phyloP scores from a whole-genome alignment of 2,113 vertebrate genomes.

The Brachirus orientalis region DNA sequence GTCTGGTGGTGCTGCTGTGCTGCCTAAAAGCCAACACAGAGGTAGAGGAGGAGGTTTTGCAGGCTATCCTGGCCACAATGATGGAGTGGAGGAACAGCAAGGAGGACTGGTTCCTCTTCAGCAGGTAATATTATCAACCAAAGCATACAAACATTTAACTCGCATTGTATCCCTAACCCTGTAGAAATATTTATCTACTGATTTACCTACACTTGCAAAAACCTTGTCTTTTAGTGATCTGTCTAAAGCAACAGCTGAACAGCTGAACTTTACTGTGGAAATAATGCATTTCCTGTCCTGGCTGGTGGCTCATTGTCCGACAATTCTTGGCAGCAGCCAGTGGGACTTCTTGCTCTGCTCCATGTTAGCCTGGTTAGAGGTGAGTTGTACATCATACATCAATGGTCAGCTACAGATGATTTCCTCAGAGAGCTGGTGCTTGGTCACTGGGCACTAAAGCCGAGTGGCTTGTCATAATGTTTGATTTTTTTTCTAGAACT shows the following conservation, averaged over 20 bases:
- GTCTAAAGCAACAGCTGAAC: constrained; percentile 79
- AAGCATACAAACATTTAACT: neutral
- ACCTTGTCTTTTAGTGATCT: constrained; percentile 83
- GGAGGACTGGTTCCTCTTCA: constrained; percentile 89
- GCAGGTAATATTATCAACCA: constrained; percentile 51
- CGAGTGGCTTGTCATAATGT: no score
- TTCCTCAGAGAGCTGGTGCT: no score
- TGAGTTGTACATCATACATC: constrained; percentile 61
- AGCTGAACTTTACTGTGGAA: constrained; percentile 89
- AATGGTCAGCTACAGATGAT: no score
- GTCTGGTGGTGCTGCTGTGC: constrained; percentile 90
- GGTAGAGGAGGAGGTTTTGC: constrained; percentile 84
- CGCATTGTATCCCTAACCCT: neutral
- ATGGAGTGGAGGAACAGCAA: constrained; percentile 89
- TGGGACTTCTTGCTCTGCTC: constrained; percentile 98
- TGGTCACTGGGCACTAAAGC: no score
- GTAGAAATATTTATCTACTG: neutral
- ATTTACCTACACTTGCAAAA: constrained; percentile 2
- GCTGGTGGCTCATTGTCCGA: constrained; percentile 80
- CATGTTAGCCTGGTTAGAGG: constrained; percentile 96
- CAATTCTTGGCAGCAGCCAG: constrained; percentile 82
- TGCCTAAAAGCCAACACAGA: constrained; percentile 83
- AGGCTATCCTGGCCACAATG: constrained; percentile 86
- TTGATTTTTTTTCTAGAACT: no score
- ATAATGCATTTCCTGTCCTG: constrained; percentile 90